Percentiles rank a stretch among this genome's conserved stretches.
phyloP scores from a whole-genome alignment of 2,797 vertebrate species.

The Carcharodon carcharias region DNA sequence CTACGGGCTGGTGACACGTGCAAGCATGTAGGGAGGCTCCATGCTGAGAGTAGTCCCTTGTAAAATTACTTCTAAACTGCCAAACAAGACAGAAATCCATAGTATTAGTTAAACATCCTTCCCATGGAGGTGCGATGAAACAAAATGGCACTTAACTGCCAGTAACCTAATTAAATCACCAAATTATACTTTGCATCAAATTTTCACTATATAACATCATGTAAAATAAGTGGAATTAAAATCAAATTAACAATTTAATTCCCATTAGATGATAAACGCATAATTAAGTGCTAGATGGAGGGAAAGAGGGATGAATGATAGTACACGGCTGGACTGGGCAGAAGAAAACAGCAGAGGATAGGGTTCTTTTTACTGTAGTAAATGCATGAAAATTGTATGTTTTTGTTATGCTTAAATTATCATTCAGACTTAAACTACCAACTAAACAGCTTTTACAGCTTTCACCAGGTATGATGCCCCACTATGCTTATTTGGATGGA shows the following conservation, averaged over 20 bases:
- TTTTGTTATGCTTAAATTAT: neutral
- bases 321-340: too few relatives aligned
- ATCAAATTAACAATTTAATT: neutral
- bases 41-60: neutral
- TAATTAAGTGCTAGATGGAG: neutral
- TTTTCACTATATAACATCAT: neutral
- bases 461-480: too few relatives aligned
- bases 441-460: neutral
- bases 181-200: neutral
- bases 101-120: neutral
- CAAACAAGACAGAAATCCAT: neutral
- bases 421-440: neutral
- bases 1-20: neutral
- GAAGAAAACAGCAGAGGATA: neutral
- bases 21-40: neutral
- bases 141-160: neutral
- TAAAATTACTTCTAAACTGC: slow-evolving; percentile 5
- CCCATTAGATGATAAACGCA: neutral
- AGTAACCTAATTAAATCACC: neutral
- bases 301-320: neutral
- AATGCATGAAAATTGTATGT: neutral
- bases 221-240: neutral
- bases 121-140: neutral
- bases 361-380: neutral
- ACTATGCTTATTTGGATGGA: neutral